Base-by-base conservation (phyloP, 2,888 invertebrate species). In the Smittia aterrima region DNA sequence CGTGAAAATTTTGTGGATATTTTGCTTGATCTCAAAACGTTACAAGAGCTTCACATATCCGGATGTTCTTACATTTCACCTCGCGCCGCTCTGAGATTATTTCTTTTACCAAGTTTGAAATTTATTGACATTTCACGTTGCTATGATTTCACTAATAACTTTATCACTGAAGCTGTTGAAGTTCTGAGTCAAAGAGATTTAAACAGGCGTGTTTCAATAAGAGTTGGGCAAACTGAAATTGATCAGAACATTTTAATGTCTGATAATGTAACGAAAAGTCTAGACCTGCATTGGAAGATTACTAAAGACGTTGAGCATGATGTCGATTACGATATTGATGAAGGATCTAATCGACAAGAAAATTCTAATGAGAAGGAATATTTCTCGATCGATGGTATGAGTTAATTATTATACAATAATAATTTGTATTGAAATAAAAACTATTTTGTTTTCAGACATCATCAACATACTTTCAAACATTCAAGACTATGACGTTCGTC, bases 291-390 rank as follows among this genome's bases (percentile, higher is more conserved):
- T n/a, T 74, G 74, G 74, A 27, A 20, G 41, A 27, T n/a, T 16
- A 40, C 66, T 1, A 66, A 66, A 27, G 62, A 74, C 32, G 1
- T 20, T 13, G 66, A 47, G 13, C 74, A 74, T 66, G 71, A 71
- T 27, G n/a, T n/a, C n/a, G 73, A 73, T 16, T 74, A 74, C 22
- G 74, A 74, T 13, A 74, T 74, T 22, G 74, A 74, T 22, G 74
- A 74, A 18, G 66, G 40, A 25, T 27, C 24, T 1, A 74, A 66
- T 22, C n/a, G 64, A 22, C 58, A 18, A 16, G 74, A 74, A 18
- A 47, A 66, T 20, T 2, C n/a, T 2, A 62, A 40, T 2, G 40
- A 67, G 1, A 16, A 74, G 11, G 74, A 74, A 11, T 40, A 18
- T 25, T 72, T 53, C 13, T 54, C 54, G 4, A 13, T 72, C 20